Evolutionary conservation across 2,113 vertebrate genomes (phyloP), one percentile per base, ranked within the genome.

Genomic region (Ceuthmochares aereus): DNA sequence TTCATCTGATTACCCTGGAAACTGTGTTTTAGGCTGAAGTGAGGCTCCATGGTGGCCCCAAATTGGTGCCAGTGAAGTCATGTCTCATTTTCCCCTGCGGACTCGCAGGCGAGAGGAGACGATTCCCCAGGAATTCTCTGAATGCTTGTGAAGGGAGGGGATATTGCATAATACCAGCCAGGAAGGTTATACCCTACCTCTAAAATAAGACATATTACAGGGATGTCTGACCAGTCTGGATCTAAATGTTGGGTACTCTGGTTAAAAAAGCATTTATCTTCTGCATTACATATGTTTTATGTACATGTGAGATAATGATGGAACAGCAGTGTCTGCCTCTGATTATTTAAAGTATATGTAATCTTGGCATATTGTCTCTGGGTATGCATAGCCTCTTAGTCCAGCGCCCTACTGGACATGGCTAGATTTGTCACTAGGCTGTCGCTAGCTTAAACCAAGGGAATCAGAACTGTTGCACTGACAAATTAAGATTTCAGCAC

Each of bases 131-230:
- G 73, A 93, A 84, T 93, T 84, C 84, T 91, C 91, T 2, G 1
- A 81, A 78, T 8, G 5, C 43, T 89, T 96, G 52, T 13, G 59
- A 77, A 92, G 34, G 82, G 83, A 83, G 72, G 15, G 56, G 26
- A 30, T 77, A 43, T 95, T 97, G 59, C 52, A 36, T 96, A 92
- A 95, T 36, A 52, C 72, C 73, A 55, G 43, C 34, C 43, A 22
- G 85, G 85, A 86, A 82, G 49, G 52, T 93, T 89, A 60, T 26
- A 42, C 83, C 47, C 13, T 74, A 27, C 63, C 68, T 84, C 84
- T 84, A 89, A 95, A 95, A 87, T 78, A 93, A 95, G 74, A 70
- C 17, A 7, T 45, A 55, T 79, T 83, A 70, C 94, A 89, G 56
- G n/a, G 27, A 43, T 84, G 58, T 89, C 89, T 95, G 80, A 67